These are phyloP conservation scores for Dromas ardeola DNA, from an alignment of 2,113 vertebrate species.

Conservation along the genomic window DNA sequence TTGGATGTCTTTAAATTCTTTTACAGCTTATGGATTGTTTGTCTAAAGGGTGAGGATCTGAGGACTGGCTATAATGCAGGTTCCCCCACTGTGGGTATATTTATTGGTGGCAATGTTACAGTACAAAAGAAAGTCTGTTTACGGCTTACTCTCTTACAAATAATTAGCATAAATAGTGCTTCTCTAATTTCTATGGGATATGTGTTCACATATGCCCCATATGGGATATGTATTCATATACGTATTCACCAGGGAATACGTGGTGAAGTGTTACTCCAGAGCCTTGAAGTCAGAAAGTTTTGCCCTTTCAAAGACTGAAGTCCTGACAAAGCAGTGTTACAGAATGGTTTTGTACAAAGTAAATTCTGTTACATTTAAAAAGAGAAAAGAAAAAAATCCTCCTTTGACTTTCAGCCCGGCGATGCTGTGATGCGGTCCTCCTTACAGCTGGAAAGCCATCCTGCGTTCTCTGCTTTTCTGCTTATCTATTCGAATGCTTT, in stretches of 20 bases:
- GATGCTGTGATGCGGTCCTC: not conserved
- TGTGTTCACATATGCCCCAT: too few relatives aligned
- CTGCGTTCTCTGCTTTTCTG: conserved; percentile 1
- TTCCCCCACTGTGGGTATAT: not conserved
- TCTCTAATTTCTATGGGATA: not conserved
- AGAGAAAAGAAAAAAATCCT: not conserved
- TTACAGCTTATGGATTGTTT: not conserved
- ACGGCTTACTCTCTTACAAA: not conserved
- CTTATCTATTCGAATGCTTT: not conserved
- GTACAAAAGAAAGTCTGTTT: not conserved
- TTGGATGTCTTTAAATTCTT: not conserved
- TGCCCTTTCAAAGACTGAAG: not conserved
- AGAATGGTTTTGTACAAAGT: not conserved
- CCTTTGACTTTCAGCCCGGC: not conserved
- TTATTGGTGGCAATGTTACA: not conserved
- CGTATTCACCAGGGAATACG: too few relatives aligned
- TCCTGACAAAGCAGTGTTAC: not conserved
- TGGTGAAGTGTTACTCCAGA: not conserved
- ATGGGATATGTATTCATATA: too few relatives aligned
- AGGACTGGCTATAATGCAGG: not conserved
- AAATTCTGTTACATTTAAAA: not conserved
- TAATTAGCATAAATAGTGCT: not conserved
- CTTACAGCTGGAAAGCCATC: not conserved
- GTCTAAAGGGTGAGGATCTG: not conserved
- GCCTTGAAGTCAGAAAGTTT: not conserved